Conservation (phyloP, 2,797 vertebrate genomes). For the Danionella dracula region DNA sequence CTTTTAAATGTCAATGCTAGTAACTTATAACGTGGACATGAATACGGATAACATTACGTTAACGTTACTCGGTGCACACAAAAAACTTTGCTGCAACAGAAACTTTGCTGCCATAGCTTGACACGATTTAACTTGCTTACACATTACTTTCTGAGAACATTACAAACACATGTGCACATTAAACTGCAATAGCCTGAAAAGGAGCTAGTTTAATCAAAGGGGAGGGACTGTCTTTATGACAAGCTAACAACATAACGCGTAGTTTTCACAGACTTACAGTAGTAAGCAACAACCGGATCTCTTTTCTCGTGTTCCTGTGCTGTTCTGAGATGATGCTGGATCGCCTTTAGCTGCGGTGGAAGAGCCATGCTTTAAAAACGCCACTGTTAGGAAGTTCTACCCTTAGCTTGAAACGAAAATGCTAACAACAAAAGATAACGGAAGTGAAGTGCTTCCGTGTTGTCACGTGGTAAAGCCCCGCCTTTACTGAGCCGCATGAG, state of each 20-base stretch:
- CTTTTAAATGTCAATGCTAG: too few relatives aligned
- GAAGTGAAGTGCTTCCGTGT: slow-evolving; percentile 22
- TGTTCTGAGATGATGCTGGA: slow-evolving; percentile 90
- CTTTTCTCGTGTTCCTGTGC: slow-evolving; percentile 89
- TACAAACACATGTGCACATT: too few relatives aligned
- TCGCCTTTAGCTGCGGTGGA: slow-evolving; percentile 76
- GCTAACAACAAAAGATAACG: slow-evolving; percentile 27
- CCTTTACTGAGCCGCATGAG: slow-evolving; percentile 10
- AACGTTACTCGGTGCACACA: too few relatives aligned
- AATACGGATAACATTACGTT: too few relatives aligned
- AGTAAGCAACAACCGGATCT: slow-evolving; percentile 91
- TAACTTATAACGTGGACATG: too few relatives aligned
- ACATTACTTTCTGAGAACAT: too few relatives aligned
- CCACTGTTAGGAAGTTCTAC: background rate
- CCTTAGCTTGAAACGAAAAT: slow-evolving; percentile 2
- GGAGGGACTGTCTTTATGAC: background rate
- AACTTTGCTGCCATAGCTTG: too few relatives aligned
- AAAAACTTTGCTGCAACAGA: too few relatives aligned
- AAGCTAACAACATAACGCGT: background rate
- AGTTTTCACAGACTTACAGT: slow-evolving; percentile 78
- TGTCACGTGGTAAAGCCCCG: background rate
- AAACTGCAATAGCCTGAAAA: too few relatives aligned
- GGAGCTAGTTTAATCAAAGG: too few relatives aligned
- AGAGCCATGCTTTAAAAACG: slow-evolving; percentile 67
- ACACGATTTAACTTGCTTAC: too few relatives aligned